Evolutionary conservation across 2,888 invertebrate species (phyloP).

Genomic region (Agrochola circellaris): DNA sequence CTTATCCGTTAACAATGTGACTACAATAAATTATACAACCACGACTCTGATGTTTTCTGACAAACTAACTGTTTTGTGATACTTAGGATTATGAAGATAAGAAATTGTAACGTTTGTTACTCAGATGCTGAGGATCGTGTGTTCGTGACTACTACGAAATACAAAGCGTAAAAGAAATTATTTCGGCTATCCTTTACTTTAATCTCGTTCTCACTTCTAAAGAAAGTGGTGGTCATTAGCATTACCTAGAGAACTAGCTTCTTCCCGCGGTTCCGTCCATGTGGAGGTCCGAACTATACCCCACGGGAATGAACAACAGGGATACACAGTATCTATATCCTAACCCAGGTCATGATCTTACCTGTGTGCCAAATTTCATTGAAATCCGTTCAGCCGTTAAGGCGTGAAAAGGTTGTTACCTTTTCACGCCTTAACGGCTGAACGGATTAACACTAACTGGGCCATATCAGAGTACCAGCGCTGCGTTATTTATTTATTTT

Average conservation of each 20-base stretch:
- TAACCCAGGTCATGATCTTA: not conserved
- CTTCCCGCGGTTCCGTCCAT: not conserved
- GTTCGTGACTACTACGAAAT: not conserved
- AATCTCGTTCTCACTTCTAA: not conserved
- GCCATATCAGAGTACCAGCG: no score
- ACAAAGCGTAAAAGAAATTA: not conserved
- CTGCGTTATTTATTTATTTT: no score
- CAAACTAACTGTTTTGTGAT: constrained; percentile 10
- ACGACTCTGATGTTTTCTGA: constrained; percentile 26
- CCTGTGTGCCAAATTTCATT: not conserved
- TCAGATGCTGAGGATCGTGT: not conserved
- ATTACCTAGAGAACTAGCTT: not conserved
- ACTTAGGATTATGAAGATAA: constrained; percentile 40
- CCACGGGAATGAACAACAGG: not conserved
- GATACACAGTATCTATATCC: not conserved
- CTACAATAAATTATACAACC: constrained; percentile 33
- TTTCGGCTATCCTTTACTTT: not conserved
- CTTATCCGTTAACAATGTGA: constrained; percentile 38
- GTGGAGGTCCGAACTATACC: not conserved
- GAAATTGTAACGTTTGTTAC: not conserved
- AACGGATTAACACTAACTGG: no score
- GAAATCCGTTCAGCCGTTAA: not conserved
- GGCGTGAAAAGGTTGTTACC: not conserved
- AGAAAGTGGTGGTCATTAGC: not conserved
- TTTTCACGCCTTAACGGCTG: no score